Percentiles rank a stretch among this genome's conserved stretches.
These are phyloP conservation scores for Mechanitis messenoides DNA, from an alignment of 2,888 invertebrate species.

Conservation along the genomic window DNA sequence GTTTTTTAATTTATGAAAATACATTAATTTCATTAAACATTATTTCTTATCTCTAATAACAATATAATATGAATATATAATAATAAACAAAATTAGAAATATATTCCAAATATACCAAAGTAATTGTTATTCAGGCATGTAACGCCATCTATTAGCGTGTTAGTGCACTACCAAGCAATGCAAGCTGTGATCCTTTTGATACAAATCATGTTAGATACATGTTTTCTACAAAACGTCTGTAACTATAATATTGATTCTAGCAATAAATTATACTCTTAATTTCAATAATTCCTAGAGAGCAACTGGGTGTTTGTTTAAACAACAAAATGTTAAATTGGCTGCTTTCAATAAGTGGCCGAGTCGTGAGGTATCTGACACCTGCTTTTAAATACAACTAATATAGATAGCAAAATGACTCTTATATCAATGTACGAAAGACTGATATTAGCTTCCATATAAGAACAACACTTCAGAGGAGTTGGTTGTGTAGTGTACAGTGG, in stretches of 20 bases:
- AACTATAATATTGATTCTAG: slow-evolving; percentile 31
- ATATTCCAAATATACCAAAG: too few relatives aligned
- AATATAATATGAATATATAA: too few relatives aligned
- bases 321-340: slow-evolving; percentile 67
- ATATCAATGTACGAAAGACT: slow-evolving; percentile 6
- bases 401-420: slow-evolving; percentile 17
- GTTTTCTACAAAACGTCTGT: slow-evolving; percentile 12
- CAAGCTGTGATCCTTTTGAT: slow-evolving; percentile 10
- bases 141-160: slow-evolving; percentile 36
- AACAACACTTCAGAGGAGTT: slow-evolving; percentile 13
- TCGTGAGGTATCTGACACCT: slow-evolving; percentile 26
- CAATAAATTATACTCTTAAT: slow-evolving; percentile 40
- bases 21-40: too few relatives aligned
- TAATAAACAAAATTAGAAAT: too few relatives aligned
- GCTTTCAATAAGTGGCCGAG: slow-evolving; percentile 67
- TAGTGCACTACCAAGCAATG: slow-evolving; percentile 15
- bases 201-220: slow-evolving; percentile 10
- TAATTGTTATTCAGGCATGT: slow-evolving; percentile 12
- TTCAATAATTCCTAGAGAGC: slow-evolving; percentile 52
- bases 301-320: slow-evolving; percentile 61
- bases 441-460: slow-evolving; percentile 12
- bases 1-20: too few relatives aligned
- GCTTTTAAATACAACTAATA: slow-evolving; percentile 8
- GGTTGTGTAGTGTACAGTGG: slow-evolving; percentile 26
- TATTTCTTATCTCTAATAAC: too few relatives aligned